These are phyloP conservation scores for Endomychus coccineus DNA, from an alignment of 2,888 invertebrate genomes.

Conservation along the genomic window DNA sequence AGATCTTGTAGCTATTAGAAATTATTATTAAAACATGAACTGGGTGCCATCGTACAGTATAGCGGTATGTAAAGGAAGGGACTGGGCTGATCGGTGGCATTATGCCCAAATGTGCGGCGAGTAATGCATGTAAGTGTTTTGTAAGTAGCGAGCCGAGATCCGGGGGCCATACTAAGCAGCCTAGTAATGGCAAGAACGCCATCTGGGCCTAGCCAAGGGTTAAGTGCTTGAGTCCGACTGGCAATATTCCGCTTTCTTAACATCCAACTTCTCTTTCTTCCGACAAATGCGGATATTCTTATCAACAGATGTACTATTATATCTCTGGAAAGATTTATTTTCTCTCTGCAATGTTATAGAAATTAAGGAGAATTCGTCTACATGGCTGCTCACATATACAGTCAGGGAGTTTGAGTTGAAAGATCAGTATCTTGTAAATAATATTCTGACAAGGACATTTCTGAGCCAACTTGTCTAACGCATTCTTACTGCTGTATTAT, in stretches of 20 bases:
- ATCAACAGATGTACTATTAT: too few species aligned
- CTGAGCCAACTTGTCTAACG: too few species aligned
- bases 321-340: too few species aligned
- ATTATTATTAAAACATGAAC: slow-evolving; percentile 17
- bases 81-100: slow-evolving; percentile 7
- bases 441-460: too few species aligned
- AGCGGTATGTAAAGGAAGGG: slow-evolving; percentile 10
- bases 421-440: too few species aligned
- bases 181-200: slow-evolving; percentile 28
- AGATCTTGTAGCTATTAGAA: slow-evolving; percentile 1
- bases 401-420: too few species aligned
- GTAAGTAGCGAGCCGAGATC: slow-evolving; percentile 29
- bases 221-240: slow-evolving; percentile 17
- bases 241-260: too few species aligned
- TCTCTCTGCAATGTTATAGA: too few species aligned
- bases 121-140: slow-evolving; percentile 37
- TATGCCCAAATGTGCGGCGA: slow-evolving; percentile 13
- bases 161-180: slow-evolving; percentile 29
- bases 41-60: slow-evolving; percentile 10
- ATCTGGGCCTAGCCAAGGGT: slow-evolving; percentile 26
- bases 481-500: too few species aligned
- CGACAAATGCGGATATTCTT: background rate
- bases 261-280: background rate
- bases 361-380: too few species aligned
- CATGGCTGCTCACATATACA: too few species aligned